Conservation (phyloP, 2,888 invertebrate genomes). For the Neria commutata region DNA sequence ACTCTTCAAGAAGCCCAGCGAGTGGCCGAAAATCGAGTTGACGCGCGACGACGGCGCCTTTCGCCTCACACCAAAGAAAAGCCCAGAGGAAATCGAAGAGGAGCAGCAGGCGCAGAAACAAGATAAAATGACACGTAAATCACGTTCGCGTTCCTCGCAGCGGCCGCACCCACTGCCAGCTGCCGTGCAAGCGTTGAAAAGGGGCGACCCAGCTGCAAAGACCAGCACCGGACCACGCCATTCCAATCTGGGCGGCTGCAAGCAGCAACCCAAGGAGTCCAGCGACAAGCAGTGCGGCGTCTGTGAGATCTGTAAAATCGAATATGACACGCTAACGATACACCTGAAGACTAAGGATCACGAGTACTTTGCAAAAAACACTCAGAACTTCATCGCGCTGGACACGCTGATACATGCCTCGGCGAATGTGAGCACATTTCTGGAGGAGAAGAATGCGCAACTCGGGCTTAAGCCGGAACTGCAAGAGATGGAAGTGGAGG, state of each 20-base stretch:
- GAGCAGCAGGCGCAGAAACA: slow-evolving; percentile 13
- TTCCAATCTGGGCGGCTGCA: slow-evolving; percentile 18
- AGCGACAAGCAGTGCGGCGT: slow-evolving; percentile 68
- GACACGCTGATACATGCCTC: slow-evolving; percentile 74
- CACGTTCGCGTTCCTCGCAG: slow-evolving; percentile 53
- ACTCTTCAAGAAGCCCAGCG: slow-evolving; percentile 53
- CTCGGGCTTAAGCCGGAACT: slow-evolving; percentile 60
- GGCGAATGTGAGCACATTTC: slow-evolving; percentile 72
- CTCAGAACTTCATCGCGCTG: slow-evolving; percentile 75
- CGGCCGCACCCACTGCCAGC: slow-evolving; percentile 37
- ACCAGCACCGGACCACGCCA: slow-evolving; percentile 29
- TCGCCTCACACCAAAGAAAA: slow-evolving; percentile 44
- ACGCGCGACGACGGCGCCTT: slow-evolving; percentile 57
- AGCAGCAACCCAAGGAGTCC: slow-evolving; percentile 46
- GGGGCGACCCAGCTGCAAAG: slow-evolving; percentile 26
- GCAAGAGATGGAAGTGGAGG: slow-evolving; percentile 56
- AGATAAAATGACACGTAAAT: slow-evolving; percentile 58
- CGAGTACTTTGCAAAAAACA: slow-evolving; percentile 74
- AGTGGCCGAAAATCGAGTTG: slow-evolving; percentile 60
- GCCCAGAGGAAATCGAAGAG: slow-evolving; percentile 21
- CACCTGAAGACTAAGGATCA: slow-evolving; percentile 79
- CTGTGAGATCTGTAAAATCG: slow-evolving; percentile 80
- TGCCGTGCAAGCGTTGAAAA: slow-evolving; percentile 35
- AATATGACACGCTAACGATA: slow-evolving; percentile 72
- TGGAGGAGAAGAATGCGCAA: slow-evolving; percentile 65